These are phyloP conservation scores for Columba janthina DNA, from an alignment of 2,113 vertebrate genomes.

Conservation along the genomic window DNA sequence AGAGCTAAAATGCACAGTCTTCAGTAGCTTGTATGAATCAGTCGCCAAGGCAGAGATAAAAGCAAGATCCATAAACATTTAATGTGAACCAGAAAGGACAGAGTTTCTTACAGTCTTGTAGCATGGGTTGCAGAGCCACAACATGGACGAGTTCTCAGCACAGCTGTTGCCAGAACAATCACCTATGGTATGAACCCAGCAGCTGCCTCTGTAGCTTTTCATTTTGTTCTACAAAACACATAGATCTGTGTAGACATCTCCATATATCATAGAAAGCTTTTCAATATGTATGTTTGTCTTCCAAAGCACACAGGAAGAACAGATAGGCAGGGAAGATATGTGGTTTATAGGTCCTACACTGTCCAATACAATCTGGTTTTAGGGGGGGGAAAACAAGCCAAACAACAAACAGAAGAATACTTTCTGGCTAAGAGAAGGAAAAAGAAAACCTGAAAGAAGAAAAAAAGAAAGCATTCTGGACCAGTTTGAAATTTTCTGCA, in stretches of 20 bases:
- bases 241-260: background rate
- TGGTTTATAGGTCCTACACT: background rate
- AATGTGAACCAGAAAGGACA: background rate
- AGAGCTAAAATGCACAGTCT: background rate
- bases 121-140: background rate
- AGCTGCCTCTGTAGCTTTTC: background rate
- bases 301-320: background rate
- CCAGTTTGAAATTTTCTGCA: background rate
- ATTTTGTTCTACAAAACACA: background rate
- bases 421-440: background rate
- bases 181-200: background rate
- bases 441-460: background rate
- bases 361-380: accelerated
- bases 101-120: background rate
- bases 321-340: background rate
- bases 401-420: background rate
- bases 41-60: background rate
- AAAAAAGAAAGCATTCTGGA: background rate
- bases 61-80: background rate
- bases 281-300: background rate
- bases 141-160: background rate
- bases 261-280: background rate
- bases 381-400: background rate
- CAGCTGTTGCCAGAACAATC: background rate
- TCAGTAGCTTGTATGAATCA: background rate